A percentile compares a stretch with the other conserved stretches of the same genome.
Conservation (phyloP, 92 coral and sea anemone species). For the Parazoanthus swiftii region DNA sequence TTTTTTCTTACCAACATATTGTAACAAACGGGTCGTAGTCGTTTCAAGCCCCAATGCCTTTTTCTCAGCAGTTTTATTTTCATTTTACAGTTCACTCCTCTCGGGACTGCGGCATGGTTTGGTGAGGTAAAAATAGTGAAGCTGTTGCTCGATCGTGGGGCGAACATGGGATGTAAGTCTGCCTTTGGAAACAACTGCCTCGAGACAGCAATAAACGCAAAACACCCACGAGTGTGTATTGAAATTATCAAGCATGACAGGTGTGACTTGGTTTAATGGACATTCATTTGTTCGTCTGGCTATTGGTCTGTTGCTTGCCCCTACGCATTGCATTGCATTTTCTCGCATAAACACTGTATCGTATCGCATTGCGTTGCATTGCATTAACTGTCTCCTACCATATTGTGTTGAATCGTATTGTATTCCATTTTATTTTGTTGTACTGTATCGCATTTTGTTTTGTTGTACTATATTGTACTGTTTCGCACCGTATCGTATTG, state of each 20-base stretch:
- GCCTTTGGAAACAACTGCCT: slow-evolving; percentile 62
- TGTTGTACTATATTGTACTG: no score
- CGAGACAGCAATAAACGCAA: slow-evolving; percentile 60
- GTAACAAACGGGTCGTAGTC: no score
- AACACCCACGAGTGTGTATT: slow-evolving; percentile 69
- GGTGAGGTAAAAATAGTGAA: slow-evolving; percentile 56
- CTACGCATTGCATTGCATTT: background rate
- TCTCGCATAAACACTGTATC: background rate
- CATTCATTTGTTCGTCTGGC: background rate
- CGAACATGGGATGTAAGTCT: slow-evolving; percentile 54
- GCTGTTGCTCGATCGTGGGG: slow-evolving; percentile 74
- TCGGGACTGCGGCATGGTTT: slow-evolving; percentile 61
- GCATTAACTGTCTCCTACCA: no score
- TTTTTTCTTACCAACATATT: no score
- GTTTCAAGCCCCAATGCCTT: background rate
- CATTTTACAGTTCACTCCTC: slow-evolving; percentile 57
- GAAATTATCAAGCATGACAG: slow-evolving; percentile 67
- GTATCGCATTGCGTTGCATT: no score
- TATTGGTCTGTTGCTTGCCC: background rate
- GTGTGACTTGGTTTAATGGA: slow-evolving; percentile 17
- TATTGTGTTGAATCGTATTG: no score
- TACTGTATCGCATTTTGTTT: no score
- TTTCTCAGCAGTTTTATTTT: background rate
- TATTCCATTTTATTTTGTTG: no score
- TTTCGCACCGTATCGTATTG: no score